Base-by-base conservation (phyloP, 2,888 invertebrate species). In the Serripes groenlandicus region DNA sequence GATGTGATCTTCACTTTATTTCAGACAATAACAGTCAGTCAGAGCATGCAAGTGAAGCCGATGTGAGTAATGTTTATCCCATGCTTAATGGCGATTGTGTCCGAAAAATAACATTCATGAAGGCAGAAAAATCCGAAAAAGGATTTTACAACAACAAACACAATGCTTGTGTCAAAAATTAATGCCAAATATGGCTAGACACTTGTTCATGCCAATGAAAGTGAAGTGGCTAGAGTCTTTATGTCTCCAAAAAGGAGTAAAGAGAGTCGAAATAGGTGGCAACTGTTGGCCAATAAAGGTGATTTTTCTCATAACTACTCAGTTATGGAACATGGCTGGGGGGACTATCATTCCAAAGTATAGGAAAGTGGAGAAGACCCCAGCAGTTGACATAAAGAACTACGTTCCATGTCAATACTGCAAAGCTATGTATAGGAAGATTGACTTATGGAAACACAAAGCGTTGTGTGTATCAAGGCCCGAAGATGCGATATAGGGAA, bases 391-490 rank as follows among this genome's bases (percentile, higher is more conserved):
- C 15, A 42, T 42, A 11, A 35, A 23, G 23, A 52, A 75, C 28
- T 78, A 71, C 28, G 32, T 83, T 9, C 75, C 78, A 18, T 83
- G 83, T 71, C 66, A 71, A 21, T 69, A 35, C 66, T 83, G 83
- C 35, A 58, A 49, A 21, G 71, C 66, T 21, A 35, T 70, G 32
- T 35, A 70, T 35, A 37, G 64, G n/a, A 37, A 28, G n/a, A 75
- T n/a, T 21, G 80, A 81, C 30, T 52, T 81, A n/a, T 81, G 80
- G 80, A 75, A 76, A 56, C 75, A 81, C 52, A 5, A 32, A 42
- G 7, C 42, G 9, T 42, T 42, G 7, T 42, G 42, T 42, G 32
- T 21, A 28, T 7, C 18, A 7, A 62, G 9, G 62, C 7, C 42
- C 15, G 42, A 42, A 11, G 9, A 42, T 11, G 42, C 15, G 15